phyloP scores from a whole-genome alignment of 2,888 invertebrate genomes.

The Netelia virgata region DNA sequence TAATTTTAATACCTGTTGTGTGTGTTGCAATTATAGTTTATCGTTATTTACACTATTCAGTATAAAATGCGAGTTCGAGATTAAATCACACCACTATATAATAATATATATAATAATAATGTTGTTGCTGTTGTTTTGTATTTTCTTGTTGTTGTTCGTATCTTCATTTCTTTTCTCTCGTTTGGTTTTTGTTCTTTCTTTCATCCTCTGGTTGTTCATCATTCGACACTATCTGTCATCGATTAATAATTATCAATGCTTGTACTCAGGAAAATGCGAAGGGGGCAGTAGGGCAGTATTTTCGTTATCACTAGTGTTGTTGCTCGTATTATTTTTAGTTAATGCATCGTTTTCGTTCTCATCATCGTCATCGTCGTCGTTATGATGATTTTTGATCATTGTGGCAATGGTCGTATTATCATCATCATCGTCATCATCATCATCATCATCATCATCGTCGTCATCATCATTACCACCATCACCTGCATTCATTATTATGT shows the following conservation, averaged over 20 bases:
- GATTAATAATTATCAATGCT: conserved; percentile 84
- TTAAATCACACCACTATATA: conserved; percentile 82
- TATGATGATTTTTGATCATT: conserved; percentile 17
- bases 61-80: conserved; percentile 84
- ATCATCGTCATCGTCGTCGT: conserved; percentile 62
- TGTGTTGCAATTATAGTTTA: conserved; percentile 80
- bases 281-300: conserved; percentile 83
- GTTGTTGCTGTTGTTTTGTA: conserved; percentile 65
- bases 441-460: neutral
- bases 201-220: conserved; percentile 41
- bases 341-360: conserved; percentile 81
- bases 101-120: conserved; percentile 58
- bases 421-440: conserved; percentile 20
- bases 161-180: conserved; percentile 23
- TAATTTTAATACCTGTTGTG: conserved; percentile 81
- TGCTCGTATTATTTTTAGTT: conserved; percentile 82
- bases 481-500: conserved; percentile 75
- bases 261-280: conserved; percentile 84
- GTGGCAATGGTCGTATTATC: conserved; percentile 24
- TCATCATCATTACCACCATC: conserved; percentile 11
- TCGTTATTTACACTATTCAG: conserved; percentile 84
- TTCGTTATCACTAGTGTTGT: conserved; percentile 84
- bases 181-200: conserved; percentile 14
- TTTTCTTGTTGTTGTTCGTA: conserved; percentile 35
- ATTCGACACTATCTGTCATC: conserved; percentile 82